Percentiles rank a stretch among this genome's conserved stretches.
phyloP scores from a whole-genome alignment of 2,113 vertebrate species.

The Mandrillus leucophaeus region DNA sequence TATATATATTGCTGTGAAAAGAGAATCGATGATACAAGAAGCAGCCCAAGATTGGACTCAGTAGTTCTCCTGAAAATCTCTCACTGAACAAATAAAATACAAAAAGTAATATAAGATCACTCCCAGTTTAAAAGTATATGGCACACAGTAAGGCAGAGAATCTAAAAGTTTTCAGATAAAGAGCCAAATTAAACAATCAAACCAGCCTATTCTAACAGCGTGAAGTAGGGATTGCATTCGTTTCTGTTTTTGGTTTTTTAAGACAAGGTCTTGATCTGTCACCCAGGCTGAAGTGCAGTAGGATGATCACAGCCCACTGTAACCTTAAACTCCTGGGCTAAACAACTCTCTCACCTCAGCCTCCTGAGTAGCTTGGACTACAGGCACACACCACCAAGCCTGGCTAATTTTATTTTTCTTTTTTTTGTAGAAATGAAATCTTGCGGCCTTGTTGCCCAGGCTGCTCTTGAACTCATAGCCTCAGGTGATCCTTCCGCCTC shows the following conservation, averaged over 20 bases:
- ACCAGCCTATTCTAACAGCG: neutral
- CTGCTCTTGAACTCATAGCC: neutral
- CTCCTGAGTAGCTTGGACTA: neutral
- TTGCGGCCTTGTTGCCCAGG: neutral
- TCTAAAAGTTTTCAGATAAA: constrained; percentile 12
- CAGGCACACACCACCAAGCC: neutral
- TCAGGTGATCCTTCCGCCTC: neutral
- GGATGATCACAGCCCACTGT: neutral
- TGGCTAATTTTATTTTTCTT: neutral
- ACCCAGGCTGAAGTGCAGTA: neutral
- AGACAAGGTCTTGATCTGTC: neutral
- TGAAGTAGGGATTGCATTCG: neutral
- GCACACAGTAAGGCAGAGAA: neutral
- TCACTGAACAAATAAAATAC: neutral
- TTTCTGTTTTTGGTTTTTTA: neutral
- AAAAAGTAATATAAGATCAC: neutral
- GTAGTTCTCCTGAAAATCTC: neutral
- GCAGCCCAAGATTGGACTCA: neutral
- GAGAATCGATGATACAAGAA: neutral
- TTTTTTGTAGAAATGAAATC: neutral
- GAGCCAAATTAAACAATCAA: constrained; percentile 43
- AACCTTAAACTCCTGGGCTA: neutral
- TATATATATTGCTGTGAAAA: neutral
- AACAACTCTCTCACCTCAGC: neutral
- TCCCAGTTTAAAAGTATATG: neutral